A percentile compares a stretch with the other conserved stretches of the same genome.
Evolutionary conservation across 2,797 vertebrate genomes (phyloP).

Genomic region (Gephyroberyx darwinii): DNA sequence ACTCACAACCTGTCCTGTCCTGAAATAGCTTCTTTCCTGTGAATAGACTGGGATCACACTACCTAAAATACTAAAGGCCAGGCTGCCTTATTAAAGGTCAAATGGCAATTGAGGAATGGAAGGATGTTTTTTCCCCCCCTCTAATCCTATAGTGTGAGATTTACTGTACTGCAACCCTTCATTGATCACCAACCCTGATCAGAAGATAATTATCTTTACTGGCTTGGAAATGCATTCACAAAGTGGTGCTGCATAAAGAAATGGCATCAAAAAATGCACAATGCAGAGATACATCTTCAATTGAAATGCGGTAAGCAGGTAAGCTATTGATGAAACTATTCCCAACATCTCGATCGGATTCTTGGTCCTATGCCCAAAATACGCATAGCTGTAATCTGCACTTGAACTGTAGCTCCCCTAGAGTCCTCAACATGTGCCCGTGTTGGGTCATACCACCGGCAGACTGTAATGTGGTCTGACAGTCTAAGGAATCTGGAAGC

Average conservation of each 20-base stretch:
- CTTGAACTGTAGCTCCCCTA: slow-evolving; percentile 42
- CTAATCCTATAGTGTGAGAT: not conserved
- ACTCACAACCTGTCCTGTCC: slow-evolving; percentile 26
- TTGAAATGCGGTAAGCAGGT: not conserved
- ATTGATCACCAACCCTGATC: slow-evolving; percentile 3
- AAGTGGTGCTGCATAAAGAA: not conserved
- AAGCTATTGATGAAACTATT: slow-evolving; percentile 14
- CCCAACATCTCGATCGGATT: slow-evolving; percentile 15
- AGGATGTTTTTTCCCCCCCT: slow-evolving; percentile 17
- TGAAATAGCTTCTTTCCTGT: slow-evolving; percentile 59
- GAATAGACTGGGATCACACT: slow-evolving; percentile 50
- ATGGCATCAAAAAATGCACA: not conserved
- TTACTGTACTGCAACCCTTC: not conserved
- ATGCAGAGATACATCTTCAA: not conserved
- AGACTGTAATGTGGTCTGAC: slow-evolving; percentile 49
- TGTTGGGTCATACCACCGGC: slow-evolving; percentile 48
- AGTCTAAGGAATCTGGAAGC: slow-evolving; percentile 62
- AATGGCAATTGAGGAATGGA: slow-evolving; percentile 29
- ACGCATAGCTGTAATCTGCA: slow-evolving; percentile 25
- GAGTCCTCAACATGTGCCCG: slow-evolving; percentile 20
- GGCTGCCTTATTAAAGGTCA: slow-evolving; percentile 63
- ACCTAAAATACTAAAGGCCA: slow-evolving; percentile 58
- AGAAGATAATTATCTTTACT: not conserved
- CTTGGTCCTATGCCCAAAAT: slow-evolving; percentile 12
- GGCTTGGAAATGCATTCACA: not conserved